These are phyloP conservation scores for Podarcis lilfordi DNA, from an alignment of 2,797 vertebrate species.

Conservation along the genomic window DNA sequence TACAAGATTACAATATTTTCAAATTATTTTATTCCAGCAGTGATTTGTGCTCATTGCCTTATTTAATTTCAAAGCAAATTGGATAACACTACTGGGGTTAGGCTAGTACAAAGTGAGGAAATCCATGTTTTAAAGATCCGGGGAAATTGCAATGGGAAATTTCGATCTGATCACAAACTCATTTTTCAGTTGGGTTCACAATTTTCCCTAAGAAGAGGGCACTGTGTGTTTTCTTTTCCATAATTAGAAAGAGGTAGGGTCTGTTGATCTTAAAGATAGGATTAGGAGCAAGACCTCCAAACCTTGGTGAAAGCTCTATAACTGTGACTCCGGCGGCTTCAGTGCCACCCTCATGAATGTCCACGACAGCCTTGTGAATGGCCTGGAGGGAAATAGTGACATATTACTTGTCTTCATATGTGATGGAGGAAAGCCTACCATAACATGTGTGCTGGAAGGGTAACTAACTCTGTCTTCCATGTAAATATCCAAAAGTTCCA, in stretches of 20 bases:
- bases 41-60: no score
- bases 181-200: slow-evolving; percentile 78
- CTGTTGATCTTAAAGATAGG: slow-evolving; percentile 75
- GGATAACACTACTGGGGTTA: no score
- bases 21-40: no score
- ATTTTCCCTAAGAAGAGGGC: slow-evolving; percentile 89
- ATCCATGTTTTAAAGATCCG: no score
- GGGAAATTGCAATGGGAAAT: no score
- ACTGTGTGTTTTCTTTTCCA: slow-evolving; percentile 78
- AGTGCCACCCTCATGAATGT: slow-evolving; percentile 80
- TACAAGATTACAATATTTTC: no score
- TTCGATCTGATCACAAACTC: background rate
- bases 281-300: slow-evolving; percentile 72
- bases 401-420: background rate
- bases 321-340: slow-evolving; percentile 76
- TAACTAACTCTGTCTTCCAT: no score
- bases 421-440: no score
- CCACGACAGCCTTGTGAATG: slow-evolving; percentile 83
- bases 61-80: no score
- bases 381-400: slow-evolving; percentile 65
- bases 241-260: slow-evolving; percentile 86
- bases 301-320: slow-evolving; percentile 66
- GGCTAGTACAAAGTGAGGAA: no score
- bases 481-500: no score
- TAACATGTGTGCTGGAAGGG: no score